These are phyloP conservation scores for Trissolcus japonicus DNA, from an alignment of 2,888 invertebrate species.

Conservation along the genomic window DNA sequence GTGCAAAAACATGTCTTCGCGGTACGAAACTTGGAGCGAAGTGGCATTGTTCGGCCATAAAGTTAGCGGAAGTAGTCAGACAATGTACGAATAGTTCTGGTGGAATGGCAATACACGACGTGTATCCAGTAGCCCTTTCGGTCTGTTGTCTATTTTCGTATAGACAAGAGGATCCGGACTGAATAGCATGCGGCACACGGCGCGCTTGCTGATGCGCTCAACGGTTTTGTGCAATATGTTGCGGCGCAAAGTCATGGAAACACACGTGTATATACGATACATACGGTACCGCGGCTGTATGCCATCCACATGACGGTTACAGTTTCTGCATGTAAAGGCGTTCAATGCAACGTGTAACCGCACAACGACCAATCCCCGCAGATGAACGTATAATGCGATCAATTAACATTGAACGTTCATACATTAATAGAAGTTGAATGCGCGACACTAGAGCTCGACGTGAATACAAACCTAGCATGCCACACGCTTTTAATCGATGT, in stretches of 20 bases:
- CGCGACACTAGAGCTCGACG: too few relatives aligned
- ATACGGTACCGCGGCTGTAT: not conserved
- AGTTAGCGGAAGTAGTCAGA: conserved; percentile 49
- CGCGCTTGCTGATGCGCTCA: conserved; percentile 22
- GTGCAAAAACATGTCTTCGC: conserved; percentile 45
- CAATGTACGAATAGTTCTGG: conserved; percentile 38
- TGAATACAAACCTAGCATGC: too few relatives aligned
- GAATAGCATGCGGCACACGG: conserved; percentile 20
- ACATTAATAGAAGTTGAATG: conserved; percentile 30
- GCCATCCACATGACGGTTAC: conserved; percentile 16
- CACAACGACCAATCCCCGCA: conserved; percentile 29
- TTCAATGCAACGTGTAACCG: conserved; percentile 40
- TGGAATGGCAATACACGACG: conserved; percentile 27
- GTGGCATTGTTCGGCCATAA: conserved; percentile 42
- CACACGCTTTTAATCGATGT: too few relatives aligned
- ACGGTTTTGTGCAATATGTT: conserved; percentile 41
- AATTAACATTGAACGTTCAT: conserved; percentile 50
- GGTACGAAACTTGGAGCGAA: conserved; percentile 40
- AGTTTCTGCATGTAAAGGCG: conserved; percentile 31
- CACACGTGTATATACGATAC: not conserved
- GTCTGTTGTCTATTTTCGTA: conserved; percentile 31
- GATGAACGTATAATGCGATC: conserved; percentile 45
- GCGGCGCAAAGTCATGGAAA: conserved; percentile 21
- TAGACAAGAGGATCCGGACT: conserved; percentile 17
- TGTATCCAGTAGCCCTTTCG: conserved; percentile 25